A percentile compares a stretch with the other conserved stretches of the same genome.
Evolutionary conservation across 2,113 vertebrate species (phyloP).

Genomic region (Limnothrissa miodon): DNA sequence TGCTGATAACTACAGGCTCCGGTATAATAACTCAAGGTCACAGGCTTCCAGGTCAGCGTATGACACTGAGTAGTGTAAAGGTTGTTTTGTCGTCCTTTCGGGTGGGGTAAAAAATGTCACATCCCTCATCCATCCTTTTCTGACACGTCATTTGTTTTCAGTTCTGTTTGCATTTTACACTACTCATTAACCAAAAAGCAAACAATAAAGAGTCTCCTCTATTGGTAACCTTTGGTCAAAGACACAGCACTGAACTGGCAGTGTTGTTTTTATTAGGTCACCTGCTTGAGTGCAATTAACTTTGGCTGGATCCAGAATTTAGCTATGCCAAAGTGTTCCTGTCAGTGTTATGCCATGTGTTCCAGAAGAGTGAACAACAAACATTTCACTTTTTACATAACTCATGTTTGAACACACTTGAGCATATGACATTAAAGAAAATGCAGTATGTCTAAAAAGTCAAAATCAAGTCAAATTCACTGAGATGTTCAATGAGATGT

Average conservation of each 20-base stretch:
- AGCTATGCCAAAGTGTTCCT: neutral
- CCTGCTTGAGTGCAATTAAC: neutral
- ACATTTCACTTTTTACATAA: constrained; percentile 23
- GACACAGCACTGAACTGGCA: neutral
- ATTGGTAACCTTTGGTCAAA: constrained; percentile 24
- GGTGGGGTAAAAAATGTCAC: neutral
- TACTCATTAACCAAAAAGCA: constrained; percentile 13
- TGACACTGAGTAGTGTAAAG: neutral
- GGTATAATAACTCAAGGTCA: neutral
- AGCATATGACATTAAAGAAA: neutral
- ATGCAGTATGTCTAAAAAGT: neutral
- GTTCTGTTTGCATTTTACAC: constrained; percentile 18
- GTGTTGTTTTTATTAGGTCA: neutral
- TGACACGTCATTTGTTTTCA: constrained; percentile 2
- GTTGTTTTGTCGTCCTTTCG: neutral
- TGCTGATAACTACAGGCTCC: neutral
- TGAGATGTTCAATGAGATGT: no score
- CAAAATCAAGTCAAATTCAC: no score
- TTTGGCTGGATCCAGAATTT: neutral
- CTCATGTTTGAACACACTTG: neutral
- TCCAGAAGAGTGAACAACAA: neutral
- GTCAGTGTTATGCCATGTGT: neutral
- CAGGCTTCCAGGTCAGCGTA: neutral
- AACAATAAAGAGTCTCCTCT: neutral
- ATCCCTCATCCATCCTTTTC: neutral